Conservation (phyloP, 1,140 invertebrate genomes). For the Conopomorpha cramerella region DNA sequence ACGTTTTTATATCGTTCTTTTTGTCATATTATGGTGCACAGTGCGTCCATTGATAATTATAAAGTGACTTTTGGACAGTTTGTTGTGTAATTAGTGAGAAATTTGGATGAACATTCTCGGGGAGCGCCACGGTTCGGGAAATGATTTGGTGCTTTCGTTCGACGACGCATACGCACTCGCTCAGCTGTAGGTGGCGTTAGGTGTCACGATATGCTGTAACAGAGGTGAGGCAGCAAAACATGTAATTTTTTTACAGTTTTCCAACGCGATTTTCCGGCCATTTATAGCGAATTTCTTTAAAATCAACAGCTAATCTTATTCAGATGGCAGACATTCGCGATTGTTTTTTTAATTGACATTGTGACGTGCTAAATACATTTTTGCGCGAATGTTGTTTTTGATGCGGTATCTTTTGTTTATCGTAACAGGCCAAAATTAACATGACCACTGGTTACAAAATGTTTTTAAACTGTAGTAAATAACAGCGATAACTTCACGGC, state of each 20-base stretch:
- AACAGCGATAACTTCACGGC: no score
- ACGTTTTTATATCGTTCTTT: conserved; percentile 62
- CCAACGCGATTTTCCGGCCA: conserved; percentile 49
- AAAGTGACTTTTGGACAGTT: conserved; percentile 52
- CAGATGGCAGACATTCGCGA: no score
- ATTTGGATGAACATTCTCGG: conserved; percentile 54
- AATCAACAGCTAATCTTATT: no score
- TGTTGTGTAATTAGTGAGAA: conserved; percentile 51
- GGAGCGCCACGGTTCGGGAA: conserved; percentile 61
- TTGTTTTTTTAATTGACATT: no score
- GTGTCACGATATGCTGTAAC: conserved; percentile 39
- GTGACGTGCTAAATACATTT: no score
- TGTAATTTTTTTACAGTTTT: conserved; percentile 56
- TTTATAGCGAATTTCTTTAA: no score
- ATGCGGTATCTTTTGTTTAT: no score
- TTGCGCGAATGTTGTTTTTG: no score
- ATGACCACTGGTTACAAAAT: no score
- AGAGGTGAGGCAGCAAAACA: conserved; percentile 45
- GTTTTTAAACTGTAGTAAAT: no score
- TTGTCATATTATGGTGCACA: conserved; percentile 57
- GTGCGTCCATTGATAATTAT: conserved; percentile 49
- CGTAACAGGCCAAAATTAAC: no score
- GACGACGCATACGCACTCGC: conserved; percentile 55
- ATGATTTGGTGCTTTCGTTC: conserved; percentile 62
- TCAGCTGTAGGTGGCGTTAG: conserved; percentile 60